Percentiles rank a stretch among this genome's conserved stretches.
Evolutionary conservation across 1,140 invertebrate genomes (phyloP).

Genomic region (Acromyrmex charruanus): DNA sequence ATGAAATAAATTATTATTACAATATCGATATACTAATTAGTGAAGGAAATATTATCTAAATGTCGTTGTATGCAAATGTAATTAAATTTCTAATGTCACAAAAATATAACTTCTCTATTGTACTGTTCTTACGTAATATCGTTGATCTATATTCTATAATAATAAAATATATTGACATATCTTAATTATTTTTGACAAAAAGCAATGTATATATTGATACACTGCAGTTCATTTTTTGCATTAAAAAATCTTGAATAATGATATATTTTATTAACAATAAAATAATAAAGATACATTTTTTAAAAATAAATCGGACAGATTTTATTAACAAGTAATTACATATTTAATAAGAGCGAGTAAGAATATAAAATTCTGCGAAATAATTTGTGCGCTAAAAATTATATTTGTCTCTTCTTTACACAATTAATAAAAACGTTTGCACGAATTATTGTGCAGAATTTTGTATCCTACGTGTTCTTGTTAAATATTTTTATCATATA

Average conservation of each 20-base stretch:
- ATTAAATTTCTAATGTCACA: conserved; percentile 9
- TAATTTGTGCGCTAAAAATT: no score
- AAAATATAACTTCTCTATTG: not conserved
- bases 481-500: not conserved
- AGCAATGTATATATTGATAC: not conserved
- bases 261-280: no score
- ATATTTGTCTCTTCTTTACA: no score
- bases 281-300: no score
- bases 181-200: not conserved
- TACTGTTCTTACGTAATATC: not conserved
- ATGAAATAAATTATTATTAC: conserved; percentile 15
- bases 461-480: no score
- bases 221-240: not conserved
- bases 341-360: no score
- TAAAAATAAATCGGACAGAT: no score
- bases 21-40: not conserved
- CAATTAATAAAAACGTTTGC: no score
- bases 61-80: conserved; percentile 26
- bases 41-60: conserved; percentile 17
- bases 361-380: no score
- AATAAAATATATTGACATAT: not conserved
- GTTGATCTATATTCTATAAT: not conserved
- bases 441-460: no score
- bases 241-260: not conserved
- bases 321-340: no score